A percentile compares a stretch with the other conserved stretches of the same genome.
Conservation (phyloP, 2,888 invertebrate species). For the Dynastes maya region DNA sequence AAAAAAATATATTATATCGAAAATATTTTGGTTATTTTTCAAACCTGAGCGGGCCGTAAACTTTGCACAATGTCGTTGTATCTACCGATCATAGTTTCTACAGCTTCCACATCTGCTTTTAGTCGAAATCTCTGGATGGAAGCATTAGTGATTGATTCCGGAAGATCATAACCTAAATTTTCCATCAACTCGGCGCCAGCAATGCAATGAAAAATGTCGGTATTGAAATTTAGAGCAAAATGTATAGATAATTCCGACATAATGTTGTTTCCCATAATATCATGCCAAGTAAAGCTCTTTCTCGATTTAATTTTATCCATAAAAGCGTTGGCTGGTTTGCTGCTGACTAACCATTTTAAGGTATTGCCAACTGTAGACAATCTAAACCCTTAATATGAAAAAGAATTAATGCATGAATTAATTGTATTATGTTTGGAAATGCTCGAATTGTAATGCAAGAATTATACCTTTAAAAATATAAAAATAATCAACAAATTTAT, state of each 20-base stretch:
- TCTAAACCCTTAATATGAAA: constrained; percentile 36
- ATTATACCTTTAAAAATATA: too few relatives aligned
- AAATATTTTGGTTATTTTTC: too few relatives aligned
- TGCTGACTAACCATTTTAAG: constrained; percentile 55
- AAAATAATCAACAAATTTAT: too few relatives aligned
- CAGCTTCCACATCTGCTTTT: constrained; percentile 78
- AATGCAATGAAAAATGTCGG: constrained; percentile 78
- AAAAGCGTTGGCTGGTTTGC: constrained; percentile 57
- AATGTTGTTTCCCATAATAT: constrained; percentile 79
- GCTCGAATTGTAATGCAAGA: too few relatives aligned
- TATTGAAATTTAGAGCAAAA: constrained; percentile 79
- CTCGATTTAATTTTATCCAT: constrained; percentile 63
- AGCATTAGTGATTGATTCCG: constrained; percentile 72
- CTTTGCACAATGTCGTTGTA: constrained; percentile 79
- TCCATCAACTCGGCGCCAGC: constrained; percentile 85
- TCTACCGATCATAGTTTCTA: constrained; percentile 74
- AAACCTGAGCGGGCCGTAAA: constrained; percentile 80
- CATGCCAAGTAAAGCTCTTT: constrained; percentile 76
- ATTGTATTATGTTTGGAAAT: too few relatives aligned
- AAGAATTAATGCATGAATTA: neutral
- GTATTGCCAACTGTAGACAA: constrained; percentile 51
- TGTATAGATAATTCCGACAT: constrained; percentile 79
- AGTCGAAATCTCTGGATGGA: constrained; percentile 78
- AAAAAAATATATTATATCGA: neutral
- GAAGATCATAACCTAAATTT: constrained; percentile 76